A percentile compares a stretch with the other conserved stretches of the same genome.
Conservation (phyloP, 2,797 vertebrate species). For the Poecile montanus region DNA sequence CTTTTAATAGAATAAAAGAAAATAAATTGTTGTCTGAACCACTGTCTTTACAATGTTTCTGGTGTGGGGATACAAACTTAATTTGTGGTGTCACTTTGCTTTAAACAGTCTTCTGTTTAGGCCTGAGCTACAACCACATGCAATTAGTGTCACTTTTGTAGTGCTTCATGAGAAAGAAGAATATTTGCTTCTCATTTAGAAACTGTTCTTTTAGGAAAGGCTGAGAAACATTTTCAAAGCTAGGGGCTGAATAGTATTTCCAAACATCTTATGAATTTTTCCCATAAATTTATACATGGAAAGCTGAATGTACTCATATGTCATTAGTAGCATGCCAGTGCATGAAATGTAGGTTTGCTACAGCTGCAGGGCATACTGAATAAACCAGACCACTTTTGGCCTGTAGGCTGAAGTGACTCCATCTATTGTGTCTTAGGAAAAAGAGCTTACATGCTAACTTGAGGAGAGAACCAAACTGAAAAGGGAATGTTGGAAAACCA, state of each 20-base stretch:
- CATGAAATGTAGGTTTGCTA: background rate
- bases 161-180: conserved; percentile 32
- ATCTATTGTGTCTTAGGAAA: background rate
- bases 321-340: background rate
- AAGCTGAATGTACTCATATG: background rate
- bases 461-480: background rate
- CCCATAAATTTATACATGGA: background rate
- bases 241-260: background rate
- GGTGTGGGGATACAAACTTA: conserved; percentile 17
- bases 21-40: conserved; percentile 52
- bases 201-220: background rate
- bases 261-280: conserved; percentile 2
- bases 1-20: conserved; percentile 61
- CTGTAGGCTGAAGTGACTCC: background rate
- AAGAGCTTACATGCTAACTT: background rate
- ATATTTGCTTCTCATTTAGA: conserved; percentile 35
- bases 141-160: conserved; percentile 48
- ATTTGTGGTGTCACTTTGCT: conserved; percentile 54
- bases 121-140: conserved; percentile 36
- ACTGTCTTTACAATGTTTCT: conserved; percentile 49
- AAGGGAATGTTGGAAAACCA: background rate
- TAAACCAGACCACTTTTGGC: background rate
- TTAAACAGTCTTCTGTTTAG: conserved; percentile 53
- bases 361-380: background rate
- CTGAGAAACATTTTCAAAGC: background rate